Conservation (phyloP, 2,888 invertebrate species). For the Synanthedon tipuliformis region DNA sequence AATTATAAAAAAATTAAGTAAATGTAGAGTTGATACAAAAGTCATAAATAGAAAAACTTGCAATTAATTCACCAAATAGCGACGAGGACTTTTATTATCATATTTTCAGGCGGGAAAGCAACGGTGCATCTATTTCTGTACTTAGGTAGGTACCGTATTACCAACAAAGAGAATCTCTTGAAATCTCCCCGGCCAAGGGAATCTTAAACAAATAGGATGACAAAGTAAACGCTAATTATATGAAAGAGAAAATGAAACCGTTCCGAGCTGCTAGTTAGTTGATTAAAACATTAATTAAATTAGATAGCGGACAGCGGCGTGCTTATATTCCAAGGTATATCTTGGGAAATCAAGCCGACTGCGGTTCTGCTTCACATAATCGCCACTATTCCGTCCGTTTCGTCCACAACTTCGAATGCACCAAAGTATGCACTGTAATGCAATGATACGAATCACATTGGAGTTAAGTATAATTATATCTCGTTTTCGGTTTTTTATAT, state of each 20-base stretch:
- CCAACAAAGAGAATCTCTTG: no score
- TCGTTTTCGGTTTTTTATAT: no score
- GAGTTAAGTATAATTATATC: no score
- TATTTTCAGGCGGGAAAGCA: no score
- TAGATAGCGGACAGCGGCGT: conserved; percentile 23
- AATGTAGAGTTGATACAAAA: no score
- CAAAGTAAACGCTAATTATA: conserved; percentile 12
- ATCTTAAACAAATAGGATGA: background rate
- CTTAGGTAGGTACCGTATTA: no score
- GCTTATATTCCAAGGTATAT: conserved; percentile 20
- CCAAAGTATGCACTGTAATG: background rate
- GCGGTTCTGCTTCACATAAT: conserved; percentile 15
- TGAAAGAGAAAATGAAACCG: conserved; percentile 18
- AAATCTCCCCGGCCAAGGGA: no score
- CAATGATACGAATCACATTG: background rate
- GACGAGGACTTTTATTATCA: no score
- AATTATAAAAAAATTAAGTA: no score
- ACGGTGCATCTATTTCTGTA: no score
- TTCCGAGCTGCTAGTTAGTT: conserved; percentile 37
- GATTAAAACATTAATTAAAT: conserved; percentile 60
- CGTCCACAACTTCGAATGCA: background rate
- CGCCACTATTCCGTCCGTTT: conserved; percentile 4
- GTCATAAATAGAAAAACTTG: no score
- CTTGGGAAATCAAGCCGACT: conserved; percentile 44
- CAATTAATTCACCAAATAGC: no score